A percentile compares a stretch with the other conserved stretches of the same genome.
Conservation (phyloP, 1,140 invertebrate species). For the Brachionus koreanus region DNA sequence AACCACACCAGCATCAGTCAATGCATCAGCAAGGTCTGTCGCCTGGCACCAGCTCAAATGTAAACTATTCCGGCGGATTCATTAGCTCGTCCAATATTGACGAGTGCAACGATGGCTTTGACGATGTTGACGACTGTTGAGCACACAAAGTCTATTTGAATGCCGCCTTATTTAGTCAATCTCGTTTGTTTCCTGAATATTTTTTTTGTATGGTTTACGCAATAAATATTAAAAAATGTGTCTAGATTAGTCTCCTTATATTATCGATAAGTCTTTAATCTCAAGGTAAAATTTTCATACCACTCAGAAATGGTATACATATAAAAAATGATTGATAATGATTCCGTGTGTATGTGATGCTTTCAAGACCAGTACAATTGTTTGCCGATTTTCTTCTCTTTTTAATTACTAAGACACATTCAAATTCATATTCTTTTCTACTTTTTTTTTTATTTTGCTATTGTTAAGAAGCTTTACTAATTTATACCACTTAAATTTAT, state of each 20-base stretch:
- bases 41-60: background rate
- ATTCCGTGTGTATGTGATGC: conserved; percentile 9
- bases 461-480: background rate
- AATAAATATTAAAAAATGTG: conserved; percentile 3
- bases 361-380: background rate
- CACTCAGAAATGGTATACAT: background rate
- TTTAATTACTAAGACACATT: background rate
- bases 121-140: conserved; percentile 17
- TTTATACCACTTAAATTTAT: background rate
- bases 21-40: background rate
- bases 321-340: background rate
- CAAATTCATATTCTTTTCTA: background rate
- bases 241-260: background rate
- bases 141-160: background rate
- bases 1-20: background rate
- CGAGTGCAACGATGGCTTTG: background rate
- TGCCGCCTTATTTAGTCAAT: conserved; percentile 17
- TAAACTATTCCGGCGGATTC: background rate
- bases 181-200: background rate
- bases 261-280: background rate
- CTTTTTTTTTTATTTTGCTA: background rate
- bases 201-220: conserved; percentile 1
- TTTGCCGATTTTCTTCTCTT: background rate
- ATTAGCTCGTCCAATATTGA: background rate
- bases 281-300: background rate